Percentiles rank a stretch among this genome's conserved stretches.
These are phyloP conservation scores for Mythimna loreyi DNA, from an alignment of 2,888 invertebrate genomes.

Conservation along the genomic window DNA sequence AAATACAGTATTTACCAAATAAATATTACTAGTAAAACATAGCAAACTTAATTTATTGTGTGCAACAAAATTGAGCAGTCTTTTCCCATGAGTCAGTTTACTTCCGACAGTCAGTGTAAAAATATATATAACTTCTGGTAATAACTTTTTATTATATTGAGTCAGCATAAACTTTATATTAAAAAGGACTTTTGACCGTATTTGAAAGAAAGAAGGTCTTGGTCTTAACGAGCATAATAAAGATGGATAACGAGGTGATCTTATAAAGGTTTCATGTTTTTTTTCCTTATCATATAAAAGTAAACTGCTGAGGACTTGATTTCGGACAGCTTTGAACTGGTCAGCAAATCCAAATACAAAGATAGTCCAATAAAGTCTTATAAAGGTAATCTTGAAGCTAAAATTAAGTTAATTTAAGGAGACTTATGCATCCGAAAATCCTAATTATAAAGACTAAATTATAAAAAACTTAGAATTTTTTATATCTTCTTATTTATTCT, in stretches of 20 bases:
- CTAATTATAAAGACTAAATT: not conserved
- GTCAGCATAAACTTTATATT: slow-evolving; percentile 11
- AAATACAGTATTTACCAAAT: slow-evolving; percentile 59
- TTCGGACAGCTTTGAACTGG: not conserved
- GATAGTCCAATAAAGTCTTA: not conserved
- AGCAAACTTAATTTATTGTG: slow-evolving; percentile 35
- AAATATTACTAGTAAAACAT: slow-evolving; percentile 23
- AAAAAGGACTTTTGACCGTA: slow-evolving; percentile 11
- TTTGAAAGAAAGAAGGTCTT: slow-evolving; percentile 7
- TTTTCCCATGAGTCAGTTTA: slow-evolving; percentile 1
- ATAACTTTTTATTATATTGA: slow-evolving; percentile 13
- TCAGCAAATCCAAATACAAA: slow-evolving; percentile 3
- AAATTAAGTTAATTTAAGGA: slow-evolving; percentile 9
- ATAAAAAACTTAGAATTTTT: slow-evolving; percentile 42
- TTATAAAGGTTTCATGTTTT: not conserved
- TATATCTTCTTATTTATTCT: slow-evolving; percentile 60
- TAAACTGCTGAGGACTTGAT: not conserved
- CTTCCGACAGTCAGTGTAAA: slow-evolving; percentile 22
- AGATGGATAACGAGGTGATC: slow-evolving; percentile 12
- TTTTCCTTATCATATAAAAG: not conserved
- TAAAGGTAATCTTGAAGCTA: slow-evolving; percentile 3
- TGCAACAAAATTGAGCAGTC: slow-evolving; percentile 6
- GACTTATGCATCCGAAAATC: slow-evolving; percentile 9
- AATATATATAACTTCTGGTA: not conserved
- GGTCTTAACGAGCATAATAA: slow-evolving; percentile 5